A percentile compares a stretch with the other conserved stretches of the same genome.
Conservation (phyloP, 2,888 invertebrate species). For the Stenodema calcarata region DNA sequence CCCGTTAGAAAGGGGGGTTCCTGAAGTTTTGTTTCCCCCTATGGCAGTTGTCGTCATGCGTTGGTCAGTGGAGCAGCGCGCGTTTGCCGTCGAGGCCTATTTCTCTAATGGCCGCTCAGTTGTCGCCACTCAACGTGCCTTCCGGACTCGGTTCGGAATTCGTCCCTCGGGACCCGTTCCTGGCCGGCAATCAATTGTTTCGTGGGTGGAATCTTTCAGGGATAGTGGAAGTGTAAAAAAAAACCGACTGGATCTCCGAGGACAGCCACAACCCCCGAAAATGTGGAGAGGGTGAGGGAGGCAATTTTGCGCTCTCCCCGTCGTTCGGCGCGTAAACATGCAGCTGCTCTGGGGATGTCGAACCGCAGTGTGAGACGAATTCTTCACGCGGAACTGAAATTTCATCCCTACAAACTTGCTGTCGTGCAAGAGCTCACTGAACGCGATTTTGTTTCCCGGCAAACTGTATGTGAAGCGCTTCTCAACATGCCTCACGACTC, state of each 20-base stretch:
- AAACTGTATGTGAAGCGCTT: no score
- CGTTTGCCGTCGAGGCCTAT: no score
- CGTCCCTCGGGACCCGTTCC: background rate
- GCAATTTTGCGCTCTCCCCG: background rate
- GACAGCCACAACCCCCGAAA: background rate
- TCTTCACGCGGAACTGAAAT: background rate
- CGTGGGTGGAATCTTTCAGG: background rate
- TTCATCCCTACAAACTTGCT: background rate
- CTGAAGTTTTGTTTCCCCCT: no score
- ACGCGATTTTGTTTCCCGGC: no score
- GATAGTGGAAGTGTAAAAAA: background rate
- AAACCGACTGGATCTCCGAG: background rate
- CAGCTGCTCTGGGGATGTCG: background rate
- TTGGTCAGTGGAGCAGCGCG: background rate
- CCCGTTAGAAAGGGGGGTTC: no score
- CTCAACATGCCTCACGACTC: background rate
- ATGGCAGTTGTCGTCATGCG: no score
- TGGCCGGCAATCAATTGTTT: background rate
- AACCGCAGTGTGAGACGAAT: background rate
- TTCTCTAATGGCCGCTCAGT: background rate
- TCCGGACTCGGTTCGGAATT: background rate
- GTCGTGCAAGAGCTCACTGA: background rate
- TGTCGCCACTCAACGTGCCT: background rate
- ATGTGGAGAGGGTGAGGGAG: no score
- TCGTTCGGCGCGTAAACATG: background rate